Percentiles rank a stretch among this genome's conserved stretches.
Evolutionary conservation across 1,140 invertebrate genomes (phyloP).

Genomic region (Papilio glaucus): DNA sequence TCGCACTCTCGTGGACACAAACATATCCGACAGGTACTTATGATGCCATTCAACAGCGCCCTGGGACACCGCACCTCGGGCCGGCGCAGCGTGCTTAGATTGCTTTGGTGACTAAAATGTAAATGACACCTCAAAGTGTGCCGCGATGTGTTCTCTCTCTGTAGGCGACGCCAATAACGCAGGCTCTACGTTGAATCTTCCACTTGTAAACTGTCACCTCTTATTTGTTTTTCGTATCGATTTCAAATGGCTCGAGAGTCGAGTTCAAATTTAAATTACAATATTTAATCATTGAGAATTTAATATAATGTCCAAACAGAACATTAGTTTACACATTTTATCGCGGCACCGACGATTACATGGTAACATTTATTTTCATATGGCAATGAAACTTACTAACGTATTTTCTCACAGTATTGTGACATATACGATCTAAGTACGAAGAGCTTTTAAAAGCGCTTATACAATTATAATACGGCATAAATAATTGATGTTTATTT

Average conservation of each 20-base stretch:
- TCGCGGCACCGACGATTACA: conserved; percentile 51
- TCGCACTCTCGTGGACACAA: background rate
- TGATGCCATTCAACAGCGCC: conserved; percentile 25
- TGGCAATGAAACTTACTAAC: conserved; percentile 53
- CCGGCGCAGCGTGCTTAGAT: conserved; percentile 46
- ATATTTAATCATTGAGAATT: conserved; percentile 63
- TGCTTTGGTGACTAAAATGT: conserved; percentile 48
- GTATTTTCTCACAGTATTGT: conserved; percentile 53
- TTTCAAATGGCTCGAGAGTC: conserved; percentile 51
- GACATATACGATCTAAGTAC: conserved; percentile 44
- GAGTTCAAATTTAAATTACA: conserved; percentile 59
- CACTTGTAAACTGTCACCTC: conserved; percentile 45
- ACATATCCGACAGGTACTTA: background rate
- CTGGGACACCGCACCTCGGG: conserved; percentile 15
- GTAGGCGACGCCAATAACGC: conserved; percentile 58
- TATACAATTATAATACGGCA: background rate
- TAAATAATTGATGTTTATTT: background rate
- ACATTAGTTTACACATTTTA: conserved; percentile 54
- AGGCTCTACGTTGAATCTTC: conserved; percentile 46
- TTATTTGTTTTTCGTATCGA: conserved; percentile 61
- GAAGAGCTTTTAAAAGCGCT: background rate
- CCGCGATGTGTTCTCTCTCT: conserved; percentile 57
- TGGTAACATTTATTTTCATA: conserved; percentile 49
- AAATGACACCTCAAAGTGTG: conserved; percentile 58
- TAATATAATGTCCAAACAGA: conserved; percentile 60